Evolutionary conservation across 2,113 vertebrate genomes (phyloP).

Genomic region (Tricholaema leucomelas): DNA sequence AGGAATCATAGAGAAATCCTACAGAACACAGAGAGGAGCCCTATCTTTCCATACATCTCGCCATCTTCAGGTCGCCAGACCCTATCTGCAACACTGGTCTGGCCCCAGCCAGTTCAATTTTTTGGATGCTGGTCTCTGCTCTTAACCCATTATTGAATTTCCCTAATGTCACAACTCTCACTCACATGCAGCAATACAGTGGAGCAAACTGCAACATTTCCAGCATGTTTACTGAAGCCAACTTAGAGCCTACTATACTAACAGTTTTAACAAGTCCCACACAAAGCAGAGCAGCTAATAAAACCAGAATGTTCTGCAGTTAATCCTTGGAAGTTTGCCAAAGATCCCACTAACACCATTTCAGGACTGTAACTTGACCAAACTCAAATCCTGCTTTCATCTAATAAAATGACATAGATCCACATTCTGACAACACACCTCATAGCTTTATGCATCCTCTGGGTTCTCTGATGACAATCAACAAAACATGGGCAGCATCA

Average conservation of each 20-base stretch:
- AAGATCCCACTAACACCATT: neutral
- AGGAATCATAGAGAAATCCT: too few relatives aligned
- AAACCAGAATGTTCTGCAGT: neutral
- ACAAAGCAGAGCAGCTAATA: neutral
- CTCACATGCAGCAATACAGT: neutral
- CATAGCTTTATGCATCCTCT: neutral
- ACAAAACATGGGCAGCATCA: neutral
- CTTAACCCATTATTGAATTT: neutral
- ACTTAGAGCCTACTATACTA: neutral
- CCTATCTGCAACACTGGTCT: neutral
- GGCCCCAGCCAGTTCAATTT: neutral
- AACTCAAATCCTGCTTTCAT: neutral
- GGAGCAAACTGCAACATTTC: neutral
- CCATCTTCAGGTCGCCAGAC: too few relatives aligned
- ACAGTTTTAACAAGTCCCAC: neutral
- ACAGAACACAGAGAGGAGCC: too few relatives aligned
- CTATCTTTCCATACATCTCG: too few relatives aligned
- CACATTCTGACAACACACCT: neutral
- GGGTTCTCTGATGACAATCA: neutral
- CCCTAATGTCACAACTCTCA: neutral
- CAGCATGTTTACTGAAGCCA: neutral
- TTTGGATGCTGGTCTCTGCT: neutral
- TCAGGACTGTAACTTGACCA: neutral
- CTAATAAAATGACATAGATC: neutral
- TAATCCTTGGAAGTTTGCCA: neutral